These are phyloP conservation scores for Alexandromys fortis DNA, from an alignment of 2,113 vertebrate genomes.

Conservation along the genomic window DNA sequence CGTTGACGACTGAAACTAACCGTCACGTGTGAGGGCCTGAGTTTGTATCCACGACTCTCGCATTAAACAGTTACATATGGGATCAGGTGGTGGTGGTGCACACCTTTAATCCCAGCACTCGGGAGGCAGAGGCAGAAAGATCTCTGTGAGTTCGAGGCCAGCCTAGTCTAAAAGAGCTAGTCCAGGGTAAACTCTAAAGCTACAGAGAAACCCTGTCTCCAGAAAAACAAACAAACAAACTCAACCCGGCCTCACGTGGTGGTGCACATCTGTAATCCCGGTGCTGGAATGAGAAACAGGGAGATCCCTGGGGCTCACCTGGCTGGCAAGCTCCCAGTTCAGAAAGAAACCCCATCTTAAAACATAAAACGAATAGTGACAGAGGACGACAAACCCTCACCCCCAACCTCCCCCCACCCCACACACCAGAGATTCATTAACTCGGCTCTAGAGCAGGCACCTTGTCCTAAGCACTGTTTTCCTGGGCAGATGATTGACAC, in stretches of 20 bases:
- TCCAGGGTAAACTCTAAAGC: too few relatives aligned
- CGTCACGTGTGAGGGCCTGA: not conserved
- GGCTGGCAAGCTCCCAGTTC: not conserved
- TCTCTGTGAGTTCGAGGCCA: too few relatives aligned
- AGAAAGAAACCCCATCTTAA: not conserved
- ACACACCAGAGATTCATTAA: not conserved
- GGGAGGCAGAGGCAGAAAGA: rapidly evolving
- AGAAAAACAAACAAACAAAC: too few relatives aligned
- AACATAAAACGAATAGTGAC: not conserved
- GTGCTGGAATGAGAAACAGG: not conserved
- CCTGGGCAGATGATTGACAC: not conserved
- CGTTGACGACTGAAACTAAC: not conserved
- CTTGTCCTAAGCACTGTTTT: not conserved
- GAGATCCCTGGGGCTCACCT: not conserved
- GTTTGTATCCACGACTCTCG: not conserved
- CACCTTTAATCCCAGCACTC: not conserved
- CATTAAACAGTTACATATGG: not conserved
- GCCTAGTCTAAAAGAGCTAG: too few relatives aligned
- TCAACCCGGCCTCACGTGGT: not conserved
- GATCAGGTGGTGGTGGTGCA: not conserved
- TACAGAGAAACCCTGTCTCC: too few relatives aligned
- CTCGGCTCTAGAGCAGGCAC: not conserved
- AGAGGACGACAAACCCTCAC: not conserved
- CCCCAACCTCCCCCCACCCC: too few relatives aligned
- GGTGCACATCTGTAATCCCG: not conserved